These are phyloP conservation scores for Lepidocolaptes lacrymiger DNA, from an alignment of 2,797 vertebrate genomes.

Conservation along the genomic window DNA sequence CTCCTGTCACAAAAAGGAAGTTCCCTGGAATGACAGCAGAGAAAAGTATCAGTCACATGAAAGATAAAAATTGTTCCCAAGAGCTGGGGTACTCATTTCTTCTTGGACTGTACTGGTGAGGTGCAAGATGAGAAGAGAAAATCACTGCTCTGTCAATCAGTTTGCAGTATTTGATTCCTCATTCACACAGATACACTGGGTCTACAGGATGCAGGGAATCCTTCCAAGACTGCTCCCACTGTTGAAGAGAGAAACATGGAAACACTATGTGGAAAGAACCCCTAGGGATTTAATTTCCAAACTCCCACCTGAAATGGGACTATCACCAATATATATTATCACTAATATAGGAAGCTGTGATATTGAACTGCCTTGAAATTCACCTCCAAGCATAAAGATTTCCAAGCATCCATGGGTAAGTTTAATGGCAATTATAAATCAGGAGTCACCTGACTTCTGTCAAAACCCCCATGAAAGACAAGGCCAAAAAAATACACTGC, in stretches of 20 bases:
- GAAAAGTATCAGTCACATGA: neutral
- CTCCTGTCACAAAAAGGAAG: conserved; percentile 87
- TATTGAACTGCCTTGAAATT: neutral
- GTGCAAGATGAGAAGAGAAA: neutral
- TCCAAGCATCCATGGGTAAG: neutral
- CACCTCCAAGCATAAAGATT: neutral
- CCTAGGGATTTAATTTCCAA: neutral
- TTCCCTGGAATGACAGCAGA: conserved; percentile 77
- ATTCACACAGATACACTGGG: neutral
- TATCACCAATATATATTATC: neutral
- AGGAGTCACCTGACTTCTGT: neutral
- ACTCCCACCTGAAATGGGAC: neutral
- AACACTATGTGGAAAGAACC: neutral
- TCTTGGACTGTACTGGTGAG: neutral
- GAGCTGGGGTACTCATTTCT: neutral
- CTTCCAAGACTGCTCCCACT: neutral
- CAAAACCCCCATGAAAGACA: neutral
- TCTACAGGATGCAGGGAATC: neutral
- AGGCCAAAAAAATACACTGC: neutral
- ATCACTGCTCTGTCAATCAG: neutral
- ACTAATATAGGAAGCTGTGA: neutral
- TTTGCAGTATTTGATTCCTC: neutral
- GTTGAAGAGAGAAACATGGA: neutral
- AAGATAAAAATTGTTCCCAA: neutral
- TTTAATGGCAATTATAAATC: neutral